Conservation (phyloP, 2,888 invertebrate species). For the Drosophila leonis region DNA sequence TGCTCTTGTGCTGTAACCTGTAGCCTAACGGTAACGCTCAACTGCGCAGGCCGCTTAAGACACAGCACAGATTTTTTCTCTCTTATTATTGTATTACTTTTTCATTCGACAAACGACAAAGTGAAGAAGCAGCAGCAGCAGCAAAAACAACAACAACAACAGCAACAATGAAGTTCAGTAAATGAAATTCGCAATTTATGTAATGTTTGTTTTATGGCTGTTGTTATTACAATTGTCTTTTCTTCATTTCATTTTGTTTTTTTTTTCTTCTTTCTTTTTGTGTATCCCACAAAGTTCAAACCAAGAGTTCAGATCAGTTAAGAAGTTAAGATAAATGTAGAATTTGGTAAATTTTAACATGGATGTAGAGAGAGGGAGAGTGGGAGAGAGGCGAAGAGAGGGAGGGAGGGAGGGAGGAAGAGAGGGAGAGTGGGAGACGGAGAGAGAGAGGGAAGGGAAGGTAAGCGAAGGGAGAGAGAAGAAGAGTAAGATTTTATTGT, state of each 20-base stretch:
- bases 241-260: slow-evolving; percentile 7
- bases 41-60: slow-evolving; percentile 60
- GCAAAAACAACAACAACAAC: slow-evolving; percentile 8
- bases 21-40: slow-evolving; percentile 72
- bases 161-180: slow-evolving; percentile 33
- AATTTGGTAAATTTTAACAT: neutral
- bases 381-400: neutral
- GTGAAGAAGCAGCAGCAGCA: slow-evolving; percentile 24
- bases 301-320: slow-evolving; percentile 34
- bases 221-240: slow-evolving; percentile 14
- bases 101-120: slow-evolving; percentile 47
- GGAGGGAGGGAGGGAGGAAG: too few relatives aligned
- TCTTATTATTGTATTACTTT: slow-evolving; percentile 27
- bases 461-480: neutral
- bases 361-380: neutral
- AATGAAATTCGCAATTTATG: slow-evolving; percentile 77
- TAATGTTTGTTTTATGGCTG: slow-evolving; percentile 60
- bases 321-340: slow-evolving; percentile 5
- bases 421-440: neutral
- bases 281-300: slow-evolving; percentile 25
- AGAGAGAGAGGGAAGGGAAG: neutral
- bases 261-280: neutral
- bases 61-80: slow-evolving; percentile 16
- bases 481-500: too few relatives aligned
- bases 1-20: slow-evolving; percentile 61